Base-by-base conservation (phyloP, 2,113 vertebrate genomes). In the Hippocampus barbouri region DNA sequence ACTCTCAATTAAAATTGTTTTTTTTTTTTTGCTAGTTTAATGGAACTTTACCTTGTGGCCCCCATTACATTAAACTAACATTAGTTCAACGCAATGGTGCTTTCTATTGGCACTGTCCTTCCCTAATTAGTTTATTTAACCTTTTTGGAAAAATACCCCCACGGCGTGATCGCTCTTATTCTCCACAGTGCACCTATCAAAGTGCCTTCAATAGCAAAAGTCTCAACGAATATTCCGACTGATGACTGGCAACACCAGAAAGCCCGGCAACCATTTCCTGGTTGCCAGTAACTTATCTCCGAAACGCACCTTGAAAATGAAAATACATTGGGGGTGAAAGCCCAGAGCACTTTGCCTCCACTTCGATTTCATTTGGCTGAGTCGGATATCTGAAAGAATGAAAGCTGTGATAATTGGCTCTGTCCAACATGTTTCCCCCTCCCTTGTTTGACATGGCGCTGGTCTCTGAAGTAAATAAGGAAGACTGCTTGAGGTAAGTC, bases 331-430 rank as follows among this genome's bases (percentile, higher is more conserved):
- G 83, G 86, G 83, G 88, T 85, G 82, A 85, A 73, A 86, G 87
- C 85, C 83, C 75, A 54, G 61, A 87, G 85, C 87, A 74, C 84
- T 85, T 69, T 74, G 71, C 84, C 69, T 75, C 84, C 59, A 79
- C 86, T 84, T 87, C 86, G 81, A 90, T 89, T 90, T 89, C 84
- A 79, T 79, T 80, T 79, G 72, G 79, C 77, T 64, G 82, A 87
- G 85, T 77, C 79, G 83, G 85, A 78, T 79, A 89, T 91, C 90
- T 87, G 86, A 89, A 89, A 88, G 79, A 84, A 78, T 49, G 84
- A 87, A 90, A 88, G 83, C 76, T 25, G 65, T 76, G 85, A 89
- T 90, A 74, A 88, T 90, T 86, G 83, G 79, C 80, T 66, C 62
- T 0, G 71, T 79, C 82, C 81, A 84, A 87, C 83, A 77, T 71